These are phyloP conservation scores for Oreortyx pictus DNA, from an alignment of 2,797 vertebrate species.

Conservation along the genomic window DNA sequence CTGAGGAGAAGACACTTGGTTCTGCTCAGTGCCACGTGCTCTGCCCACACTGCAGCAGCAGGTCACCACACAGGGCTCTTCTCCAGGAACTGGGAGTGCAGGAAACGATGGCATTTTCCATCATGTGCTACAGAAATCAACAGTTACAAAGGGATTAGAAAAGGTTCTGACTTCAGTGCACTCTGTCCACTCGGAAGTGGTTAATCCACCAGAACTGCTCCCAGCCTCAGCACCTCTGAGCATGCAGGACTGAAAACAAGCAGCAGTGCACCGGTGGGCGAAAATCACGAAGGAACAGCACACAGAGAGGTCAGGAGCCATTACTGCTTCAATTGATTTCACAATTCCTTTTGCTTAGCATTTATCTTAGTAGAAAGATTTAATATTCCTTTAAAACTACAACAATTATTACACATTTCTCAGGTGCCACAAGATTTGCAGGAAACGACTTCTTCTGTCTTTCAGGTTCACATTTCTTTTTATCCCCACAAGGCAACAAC, in stretches of 20 bases:
- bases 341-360: not conserved
- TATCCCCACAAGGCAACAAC: not conserved
- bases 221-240: not conserved
- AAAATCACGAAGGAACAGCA: not conserved
- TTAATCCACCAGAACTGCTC: not conserved
- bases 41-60: not conserved
- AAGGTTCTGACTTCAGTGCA: not conserved
- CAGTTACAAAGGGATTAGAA: not conserved
- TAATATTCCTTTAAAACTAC: not conserved
- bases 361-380: not conserved
- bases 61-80: too few species aligned
- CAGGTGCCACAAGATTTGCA: not conserved
- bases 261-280: not conserved
- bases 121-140: not conserved
- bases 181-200: not conserved
- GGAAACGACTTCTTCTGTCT: not conserved
- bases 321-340: not conserved
- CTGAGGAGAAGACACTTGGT: too few species aligned
- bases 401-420: not conserved
- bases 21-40: rapidly evolving
- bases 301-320: not conserved
- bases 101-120: not conserved
- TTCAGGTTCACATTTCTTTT: not conserved
- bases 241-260: not conserved
- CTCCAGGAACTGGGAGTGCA: not conserved